Evolutionary conservation across 2,113 vertebrate genomes (phyloP), one percentile per base, ranked within the genome.

Genomic region (Silurus asotus): DNA sequence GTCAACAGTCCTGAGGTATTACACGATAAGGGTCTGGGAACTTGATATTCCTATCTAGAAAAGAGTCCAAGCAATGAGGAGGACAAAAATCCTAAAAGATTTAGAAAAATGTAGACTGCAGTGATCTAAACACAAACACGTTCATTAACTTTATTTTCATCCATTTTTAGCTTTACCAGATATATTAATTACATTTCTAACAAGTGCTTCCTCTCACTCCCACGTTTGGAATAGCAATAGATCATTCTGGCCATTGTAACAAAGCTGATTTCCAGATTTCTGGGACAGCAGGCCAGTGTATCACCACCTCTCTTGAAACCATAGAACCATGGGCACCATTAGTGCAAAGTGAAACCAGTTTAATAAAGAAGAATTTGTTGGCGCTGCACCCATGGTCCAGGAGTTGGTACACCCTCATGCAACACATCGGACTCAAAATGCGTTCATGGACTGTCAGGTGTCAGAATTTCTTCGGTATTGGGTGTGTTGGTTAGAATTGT

Each of bases 81-180:
- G 14, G 11, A 8, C 75, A 77, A 37, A 56, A 28, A 7, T 55
- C 14, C 74, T 15, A 37, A 37, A 37, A 37, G 37, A 37, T 37
- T 37, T 2, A 37, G 25, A 14, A 19, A 3, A 8, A 19, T 45
- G 13, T 8, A 45, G 67, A 19, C 28, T 37, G 14, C 28, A 20
- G 17, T 74, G 48, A 17, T 14, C 7, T 3, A 76, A 25, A 76
- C 51, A 8, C 51, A 11, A 19, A 1, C 37, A 72, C 8, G 13
- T 37, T 17, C 45, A 77, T 13, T 0, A n/a, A 6, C 10, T n/a
- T 25, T 9, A 55, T 53, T 14, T 25, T 13, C 10, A 14, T 53
- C 48, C 92, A 90, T 94, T 94, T 94, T 94, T 92, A 93, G 93
- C 93, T 95, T 90, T 92, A 94, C 90, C 92, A 92, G 88, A 91